Base-by-base conservation (phyloP, 2,113 vertebrate species). In the Triplophysa tibetana region DNA sequence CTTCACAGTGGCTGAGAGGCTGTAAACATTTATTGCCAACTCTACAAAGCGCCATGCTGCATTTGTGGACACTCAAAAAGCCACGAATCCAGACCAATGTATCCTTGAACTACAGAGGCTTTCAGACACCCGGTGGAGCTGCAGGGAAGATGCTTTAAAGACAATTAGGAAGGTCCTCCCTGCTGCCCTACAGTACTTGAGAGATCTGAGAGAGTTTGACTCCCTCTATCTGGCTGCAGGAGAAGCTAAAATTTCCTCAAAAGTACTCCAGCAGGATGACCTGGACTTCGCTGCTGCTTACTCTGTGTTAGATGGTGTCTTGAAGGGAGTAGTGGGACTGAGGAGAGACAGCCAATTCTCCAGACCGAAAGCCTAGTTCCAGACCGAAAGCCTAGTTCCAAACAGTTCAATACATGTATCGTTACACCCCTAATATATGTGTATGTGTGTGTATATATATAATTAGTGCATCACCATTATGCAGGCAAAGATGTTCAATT, bases 121-220 rank as follows among this genome's bases (percentile, higher is more conserved):
- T 52, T 70, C 13, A 70, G 68, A 70, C 48, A 70, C 68, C 12
- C 68, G 48, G 45, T 78, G 77, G 77, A 70, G 52, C 65, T 70
- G 65, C 38, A 70, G 66, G 76, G 64, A 78, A 68, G 29, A 68
- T 68, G 48, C 65, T 54, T 68, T 78, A 16, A 78, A 77, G 63
- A 56, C 76, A 61, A 69, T 70, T 17, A 79, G 54, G 21, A 70
- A 79, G 54, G 66, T 79, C 54, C 66, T 70, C 52, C 77, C 66
- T 70, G 77, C 52, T 60, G 54, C 38, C 77, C 10, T 70, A 41
- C 54, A 79, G 21, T 70, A 60, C 77, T 23, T 58, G 62, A 29
- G 45, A 24, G 62, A 66, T 29, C 63, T 77, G 24, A 62, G 62
- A 24, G 29, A 67, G 64, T 67, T 50, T 78, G 75, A 41, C 41